Conservation (phyloP, 2,113 vertebrate genomes). For the Melanostigma gelatinosum region DNA sequence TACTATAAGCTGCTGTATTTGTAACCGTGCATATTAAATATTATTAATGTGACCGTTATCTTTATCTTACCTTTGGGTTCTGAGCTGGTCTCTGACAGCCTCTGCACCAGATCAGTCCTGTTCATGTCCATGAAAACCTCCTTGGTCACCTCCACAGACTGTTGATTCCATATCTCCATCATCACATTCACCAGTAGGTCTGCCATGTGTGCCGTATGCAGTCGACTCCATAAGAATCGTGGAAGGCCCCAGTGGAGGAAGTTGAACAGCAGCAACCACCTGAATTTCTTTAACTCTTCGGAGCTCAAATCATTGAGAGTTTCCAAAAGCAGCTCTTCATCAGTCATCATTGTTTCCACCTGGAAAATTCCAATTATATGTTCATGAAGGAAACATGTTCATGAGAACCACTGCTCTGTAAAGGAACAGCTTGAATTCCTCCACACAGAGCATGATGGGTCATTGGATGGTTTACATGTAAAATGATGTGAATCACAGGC, state of each 20-base stretch:
- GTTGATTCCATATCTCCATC: background rate
- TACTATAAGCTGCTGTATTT: no score
- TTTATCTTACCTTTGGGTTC: background rate
- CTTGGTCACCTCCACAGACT: background rate
- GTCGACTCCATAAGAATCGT: fast-evolving
- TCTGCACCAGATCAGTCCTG: background rate
- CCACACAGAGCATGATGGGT: no score
- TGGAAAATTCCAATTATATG: slow-evolving; percentile 2
- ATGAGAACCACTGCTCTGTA: no score
- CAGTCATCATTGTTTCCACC: background rate
- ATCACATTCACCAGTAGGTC: background rate
- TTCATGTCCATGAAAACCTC: slow-evolving; percentile 16
- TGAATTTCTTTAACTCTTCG: background rate
- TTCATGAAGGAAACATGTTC: no score
- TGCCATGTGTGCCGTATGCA: fast-evolving
- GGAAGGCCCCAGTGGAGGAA: background rate
- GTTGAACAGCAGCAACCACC: background rate
- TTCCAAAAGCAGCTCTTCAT: slow-evolving; percentile 15
- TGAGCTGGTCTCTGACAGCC: background rate
- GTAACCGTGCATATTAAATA: no score
- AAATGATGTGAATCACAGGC: background rate
- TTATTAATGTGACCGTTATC: no score
- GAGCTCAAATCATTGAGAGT: background rate
- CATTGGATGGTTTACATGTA: no score
- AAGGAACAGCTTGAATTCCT: no score